These are phyloP conservation scores for Grallaria varia DNA, from an alignment of 2,113 vertebrate genomes.

Conservation along the genomic window DNA sequence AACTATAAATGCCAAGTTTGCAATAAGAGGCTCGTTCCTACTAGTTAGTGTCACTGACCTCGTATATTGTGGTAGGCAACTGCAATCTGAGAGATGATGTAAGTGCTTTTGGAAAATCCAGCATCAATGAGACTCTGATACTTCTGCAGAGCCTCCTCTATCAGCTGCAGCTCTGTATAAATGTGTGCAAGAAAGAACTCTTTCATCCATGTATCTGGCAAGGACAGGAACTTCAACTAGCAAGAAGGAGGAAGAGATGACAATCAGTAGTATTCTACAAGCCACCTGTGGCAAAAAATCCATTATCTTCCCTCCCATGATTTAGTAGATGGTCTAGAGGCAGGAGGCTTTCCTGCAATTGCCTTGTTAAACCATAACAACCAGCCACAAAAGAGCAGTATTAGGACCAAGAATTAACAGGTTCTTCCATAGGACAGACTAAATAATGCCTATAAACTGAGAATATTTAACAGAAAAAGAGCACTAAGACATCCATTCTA, in stretches of 20 bases:
- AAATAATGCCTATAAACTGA: neutral
- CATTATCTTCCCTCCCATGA: neutral
- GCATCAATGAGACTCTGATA: constrained; percentile 96
- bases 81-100: constrained; percentile 98
- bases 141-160: constrained; percentile 96
- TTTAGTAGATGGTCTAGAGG: neutral
- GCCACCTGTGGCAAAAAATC: neutral
- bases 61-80: constrained; percentile 98
- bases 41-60: constrained; percentile 75
- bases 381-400: neutral
- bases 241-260: constrained; percentile 61
- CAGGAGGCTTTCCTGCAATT: neutral
- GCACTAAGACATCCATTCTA: neutral
- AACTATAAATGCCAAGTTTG: neutral
- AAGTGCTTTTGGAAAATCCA: constrained; percentile 97
- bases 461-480: neutral
- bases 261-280: neutral
- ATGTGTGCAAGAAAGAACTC: constrained; percentile 99
- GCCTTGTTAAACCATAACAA: neutral
- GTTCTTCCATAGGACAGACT: neutral
- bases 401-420: neutral
- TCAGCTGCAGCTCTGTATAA: constrained; percentile 98
- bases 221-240: constrained; percentile 94
- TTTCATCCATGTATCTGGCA: constrained; percentile 97
- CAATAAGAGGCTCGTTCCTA: neutral